Evolutionary conservation across 2,113 vertebrate genomes (phyloP).

Genomic region (Gymnorhina tibicen): DNA sequence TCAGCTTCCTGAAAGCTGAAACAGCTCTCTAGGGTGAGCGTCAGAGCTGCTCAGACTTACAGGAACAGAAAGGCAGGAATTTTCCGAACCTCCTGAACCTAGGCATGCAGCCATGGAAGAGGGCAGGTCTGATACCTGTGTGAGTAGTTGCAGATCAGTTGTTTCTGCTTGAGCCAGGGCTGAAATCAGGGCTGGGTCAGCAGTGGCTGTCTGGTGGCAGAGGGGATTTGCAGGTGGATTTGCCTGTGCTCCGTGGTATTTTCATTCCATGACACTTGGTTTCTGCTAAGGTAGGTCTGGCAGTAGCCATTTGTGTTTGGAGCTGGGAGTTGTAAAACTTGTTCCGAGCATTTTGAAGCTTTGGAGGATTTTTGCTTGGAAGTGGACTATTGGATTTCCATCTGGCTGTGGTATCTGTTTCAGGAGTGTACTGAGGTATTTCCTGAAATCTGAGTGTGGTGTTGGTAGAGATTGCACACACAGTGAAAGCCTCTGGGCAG

Average conservation of each 20-base stretch:
- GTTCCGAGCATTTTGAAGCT: not conserved
- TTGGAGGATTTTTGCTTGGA: not conserved
- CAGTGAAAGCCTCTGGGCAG: not conserved
- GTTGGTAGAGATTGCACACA: fast-evolving
- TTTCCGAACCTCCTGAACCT: not conserved
- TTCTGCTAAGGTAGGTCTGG: not conserved
- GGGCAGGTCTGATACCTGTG: not conserved
- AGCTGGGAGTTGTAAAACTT: not conserved
- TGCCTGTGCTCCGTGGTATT: fast-evolving
- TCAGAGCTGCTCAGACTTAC: not conserved
- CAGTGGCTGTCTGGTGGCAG: not conserved
- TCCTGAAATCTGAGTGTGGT: not conserved
- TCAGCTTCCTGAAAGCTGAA: not conserved
- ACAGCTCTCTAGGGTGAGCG: not conserved
- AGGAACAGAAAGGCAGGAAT: not conserved
- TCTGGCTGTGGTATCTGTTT: not conserved
- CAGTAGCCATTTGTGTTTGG: not conserved
- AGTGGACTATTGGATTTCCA: not conserved
- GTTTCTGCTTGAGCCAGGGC: not conserved
- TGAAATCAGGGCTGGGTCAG: not conserved
- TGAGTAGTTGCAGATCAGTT: not conserved
- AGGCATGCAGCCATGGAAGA: fast-evolving
- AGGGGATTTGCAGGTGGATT: not conserved
- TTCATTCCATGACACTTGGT: not conserved
- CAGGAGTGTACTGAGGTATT: not conserved